Evolutionary conservation across 2,113 vertebrate species (phyloP).

Genomic region (Copsychus sechellarum): DNA sequence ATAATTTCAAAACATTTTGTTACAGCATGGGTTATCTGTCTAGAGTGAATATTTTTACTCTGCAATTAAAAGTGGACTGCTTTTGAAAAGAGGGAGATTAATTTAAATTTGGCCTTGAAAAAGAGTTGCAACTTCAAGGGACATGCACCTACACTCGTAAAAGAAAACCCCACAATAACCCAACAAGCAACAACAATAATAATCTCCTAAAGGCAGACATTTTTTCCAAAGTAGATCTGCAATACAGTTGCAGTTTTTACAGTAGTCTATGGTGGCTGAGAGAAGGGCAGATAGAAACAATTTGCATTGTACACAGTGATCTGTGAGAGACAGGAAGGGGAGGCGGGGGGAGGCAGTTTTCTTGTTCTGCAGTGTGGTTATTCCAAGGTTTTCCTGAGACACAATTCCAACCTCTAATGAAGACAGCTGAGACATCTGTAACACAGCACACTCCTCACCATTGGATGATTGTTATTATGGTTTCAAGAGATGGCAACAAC

Average conservation of each 20-base stretch:
- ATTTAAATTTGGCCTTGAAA: background rate
- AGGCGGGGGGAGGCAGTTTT: background rate
- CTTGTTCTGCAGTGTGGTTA: background rate
- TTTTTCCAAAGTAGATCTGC: background rate
- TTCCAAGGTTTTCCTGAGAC: background rate
- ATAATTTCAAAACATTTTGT: slow-evolving; percentile 16
- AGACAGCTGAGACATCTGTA: slow-evolving; percentile 31
- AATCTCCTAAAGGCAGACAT: background rate
- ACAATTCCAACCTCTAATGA: background rate
- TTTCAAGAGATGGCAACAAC: background rate
- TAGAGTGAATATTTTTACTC: background rate
- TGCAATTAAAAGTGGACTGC: background rate
- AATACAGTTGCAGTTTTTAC: background rate
- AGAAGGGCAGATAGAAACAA: background rate
- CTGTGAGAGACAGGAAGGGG: background rate
- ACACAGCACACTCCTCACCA: background rate
- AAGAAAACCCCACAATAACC: background rate
- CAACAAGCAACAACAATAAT: background rate
- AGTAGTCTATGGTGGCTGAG: background rate
- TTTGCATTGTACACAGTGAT: background rate
- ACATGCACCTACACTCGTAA: too few species aligned
- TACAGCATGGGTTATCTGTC: slow-evolving; percentile 13
- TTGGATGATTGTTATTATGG: background rate
- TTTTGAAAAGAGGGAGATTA: background rate
- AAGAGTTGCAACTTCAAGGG: background rate